Conservation (phyloP, 2,113 vertebrate species). For the Atrichornis clamosus region DNA sequence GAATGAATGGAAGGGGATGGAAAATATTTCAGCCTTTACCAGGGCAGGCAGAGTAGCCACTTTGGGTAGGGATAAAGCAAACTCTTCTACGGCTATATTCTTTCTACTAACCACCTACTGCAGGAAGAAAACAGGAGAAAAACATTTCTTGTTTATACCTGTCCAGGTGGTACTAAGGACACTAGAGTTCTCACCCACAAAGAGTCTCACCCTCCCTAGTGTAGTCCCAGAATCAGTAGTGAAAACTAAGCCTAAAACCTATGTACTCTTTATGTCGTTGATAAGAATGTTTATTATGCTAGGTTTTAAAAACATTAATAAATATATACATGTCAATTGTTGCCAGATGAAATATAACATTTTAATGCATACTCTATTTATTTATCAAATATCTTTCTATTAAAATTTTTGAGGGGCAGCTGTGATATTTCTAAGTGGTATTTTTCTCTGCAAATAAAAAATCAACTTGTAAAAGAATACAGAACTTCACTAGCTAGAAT, state of each 20-base stretch:
- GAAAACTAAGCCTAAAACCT: background rate
- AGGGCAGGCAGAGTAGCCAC: background rate
- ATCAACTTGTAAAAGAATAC: background rate
- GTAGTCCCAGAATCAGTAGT: background rate
- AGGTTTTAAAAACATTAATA: background rate
- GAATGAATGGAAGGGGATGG: background rate
- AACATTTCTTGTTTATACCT: background rate
- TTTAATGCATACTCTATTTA: background rate
- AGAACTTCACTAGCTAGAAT: background rate
- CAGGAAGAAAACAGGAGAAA: background rate
- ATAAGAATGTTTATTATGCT: background rate
- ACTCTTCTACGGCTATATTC: background rate
- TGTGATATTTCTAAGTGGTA: background rate
- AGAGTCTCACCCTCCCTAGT: background rate
- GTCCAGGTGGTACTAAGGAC: background rate
- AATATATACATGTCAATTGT: background rate
- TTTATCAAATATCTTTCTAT: background rate
- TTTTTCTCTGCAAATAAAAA: slow-evolving; percentile 43
- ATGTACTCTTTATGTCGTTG: background rate
- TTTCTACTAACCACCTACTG: background rate
- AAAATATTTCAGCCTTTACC: background rate
- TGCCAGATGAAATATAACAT: background rate
- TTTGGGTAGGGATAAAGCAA: background rate
- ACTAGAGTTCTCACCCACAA: background rate
- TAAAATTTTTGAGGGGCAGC: background rate